Evolutionary conservation across 2,797 vertebrate species (phyloP), one percentile per base, ranked within the genome.

Genomic region (Hippoglossus hippoglossus): DNA sequence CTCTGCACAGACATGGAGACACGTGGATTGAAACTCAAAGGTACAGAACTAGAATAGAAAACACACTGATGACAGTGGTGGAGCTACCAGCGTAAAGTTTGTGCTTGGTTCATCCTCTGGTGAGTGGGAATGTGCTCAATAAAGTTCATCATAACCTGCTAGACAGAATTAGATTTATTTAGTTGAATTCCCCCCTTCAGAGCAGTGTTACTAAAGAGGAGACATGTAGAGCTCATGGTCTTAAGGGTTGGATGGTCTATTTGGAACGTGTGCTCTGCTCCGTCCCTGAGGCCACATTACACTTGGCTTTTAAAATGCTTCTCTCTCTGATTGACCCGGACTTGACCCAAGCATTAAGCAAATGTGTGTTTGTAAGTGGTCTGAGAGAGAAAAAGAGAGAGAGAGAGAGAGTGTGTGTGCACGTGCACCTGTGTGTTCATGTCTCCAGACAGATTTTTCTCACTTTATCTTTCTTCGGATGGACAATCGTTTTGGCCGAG

Each of bases 401-500:
- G 36, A 5, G 58, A 57, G 39, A 46, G 64, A 28, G 28, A 46
- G 51, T 41, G 21, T 36, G 26, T 34, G 46, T 55, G 39, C 61
- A 61, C 16, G 41, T 47, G 44, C 59, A 64, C 67, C 73, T 79
- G 73, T 74, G 63, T 73, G 57, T 50, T 15, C 22, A 12, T 78
- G 63, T 73, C 47, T 72, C 36, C 61, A 58, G 44, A 63, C 73
- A 61, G 39, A 79, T 82, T 83, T 82, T 21, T 61, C 49, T 70
- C 49, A 70, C 71, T 87, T 87, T 84, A 87, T 79, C 82, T 72
- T 71, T 80, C 82, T 64, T 57, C 59, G 52, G 73, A 63, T 25
- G 61, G 66, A 82, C 82, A 81, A 53, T 79, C 9, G 31, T 71
- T 75, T 41, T 65, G 68, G 39, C 69, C 57, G 52, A 72, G 72